These are phyloP conservation scores for Dermatemys mawii DNA, from an alignment of 2,113 vertebrate species.

Conservation along the genomic window DNA sequence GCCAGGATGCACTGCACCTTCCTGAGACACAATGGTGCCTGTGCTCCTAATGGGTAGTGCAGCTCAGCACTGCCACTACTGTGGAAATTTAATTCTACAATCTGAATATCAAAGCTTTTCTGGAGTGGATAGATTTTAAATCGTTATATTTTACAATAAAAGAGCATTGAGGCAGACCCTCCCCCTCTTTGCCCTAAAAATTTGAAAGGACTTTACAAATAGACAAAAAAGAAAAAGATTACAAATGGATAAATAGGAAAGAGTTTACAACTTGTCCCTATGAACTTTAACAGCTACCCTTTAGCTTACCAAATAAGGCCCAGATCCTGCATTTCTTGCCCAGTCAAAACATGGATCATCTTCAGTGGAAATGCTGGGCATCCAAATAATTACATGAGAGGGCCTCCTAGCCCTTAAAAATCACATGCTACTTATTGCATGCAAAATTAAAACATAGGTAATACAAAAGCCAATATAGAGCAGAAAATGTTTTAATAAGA, in stretches of 20 bases:
- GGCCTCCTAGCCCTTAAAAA: not conserved
- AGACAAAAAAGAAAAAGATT: not conserved
- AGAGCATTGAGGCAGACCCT: not conserved
- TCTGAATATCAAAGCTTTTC: not conserved
- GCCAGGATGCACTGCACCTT: not conserved
- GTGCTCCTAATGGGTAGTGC: not conserved
- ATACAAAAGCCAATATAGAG: fast-evolving
- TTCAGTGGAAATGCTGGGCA: not conserved
- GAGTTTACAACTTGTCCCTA: not conserved
- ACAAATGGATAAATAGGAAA: not conserved
- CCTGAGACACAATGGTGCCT: not conserved
- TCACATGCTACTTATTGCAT: fast-evolving
- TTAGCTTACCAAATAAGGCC: too few relatives aligned
- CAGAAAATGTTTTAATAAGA: fast-evolving
- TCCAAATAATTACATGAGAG: not conserved
- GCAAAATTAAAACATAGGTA: not conserved
- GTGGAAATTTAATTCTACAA: not conserved
- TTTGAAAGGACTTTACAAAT: not conserved
- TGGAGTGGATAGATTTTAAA: not conserved
- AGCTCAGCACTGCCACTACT: not conserved
- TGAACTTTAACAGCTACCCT: not conserved
- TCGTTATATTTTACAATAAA: not conserved
- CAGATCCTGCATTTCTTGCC: not conserved
- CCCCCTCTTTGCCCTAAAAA: not conserved
- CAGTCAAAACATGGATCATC: not conserved